A percentile compares a stretch with the other conserved stretches of the same genome.
These are phyloP conservation scores for Oreochromis grahami DNA, from an alignment of 2,797 vertebrate species.

Conservation along the genomic window DNA sequence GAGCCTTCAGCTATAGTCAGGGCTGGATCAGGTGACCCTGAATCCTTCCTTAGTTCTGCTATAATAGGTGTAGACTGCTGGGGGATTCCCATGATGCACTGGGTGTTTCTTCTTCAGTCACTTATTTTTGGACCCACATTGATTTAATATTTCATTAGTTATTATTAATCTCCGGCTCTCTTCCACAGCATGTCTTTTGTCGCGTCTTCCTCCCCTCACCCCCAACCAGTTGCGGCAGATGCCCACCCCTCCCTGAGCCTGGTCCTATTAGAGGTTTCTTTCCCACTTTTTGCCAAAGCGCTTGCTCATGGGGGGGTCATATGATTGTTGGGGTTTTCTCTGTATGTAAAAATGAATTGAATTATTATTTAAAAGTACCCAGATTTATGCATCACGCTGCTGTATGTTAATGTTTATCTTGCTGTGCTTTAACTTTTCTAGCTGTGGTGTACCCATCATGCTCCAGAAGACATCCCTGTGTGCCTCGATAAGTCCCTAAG, in stretches of 20 bases:
- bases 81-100: not conserved
- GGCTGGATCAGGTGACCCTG: not conserved
- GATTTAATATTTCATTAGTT: not conserved
- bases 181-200: not conserved
- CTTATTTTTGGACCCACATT: not conserved
- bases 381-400: not conserved
- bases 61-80: rapidly evolving
- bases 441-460: constrained; percentile 70
- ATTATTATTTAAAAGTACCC: not conserved
- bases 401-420: not conserved
- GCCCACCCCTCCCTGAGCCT: not conserved
- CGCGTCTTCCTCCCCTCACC: not conserved
- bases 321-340: not conserved
- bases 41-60: not conserved
- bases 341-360: not conserved
- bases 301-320: not conserved
- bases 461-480: constrained; percentile 66
- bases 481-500: constrained; percentile 71
- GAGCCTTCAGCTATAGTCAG: not conserved
- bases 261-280: rapidly evolving
- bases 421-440: not conserved
- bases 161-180: rapidly evolving
- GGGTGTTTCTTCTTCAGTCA: not conserved
- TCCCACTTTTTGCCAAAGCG: rapidly evolving
- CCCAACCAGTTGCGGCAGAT: rapidly evolving